Base-by-base conservation (phyloP, 2,888 invertebrate species). In the Deroplatys truncata region DNA sequence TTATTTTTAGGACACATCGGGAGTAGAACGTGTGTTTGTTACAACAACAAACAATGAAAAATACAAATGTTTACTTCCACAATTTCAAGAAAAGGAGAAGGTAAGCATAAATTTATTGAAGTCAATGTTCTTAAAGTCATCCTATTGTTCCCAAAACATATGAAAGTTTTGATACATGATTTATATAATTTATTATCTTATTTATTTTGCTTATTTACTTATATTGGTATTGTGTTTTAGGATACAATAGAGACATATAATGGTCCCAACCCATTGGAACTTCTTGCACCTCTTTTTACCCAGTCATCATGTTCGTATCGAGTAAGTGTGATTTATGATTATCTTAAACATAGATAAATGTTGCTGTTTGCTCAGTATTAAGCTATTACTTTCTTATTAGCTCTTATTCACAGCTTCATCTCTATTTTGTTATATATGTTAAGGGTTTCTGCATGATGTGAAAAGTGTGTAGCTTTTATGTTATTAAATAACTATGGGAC, bases 231-330 rank as follows among this genome's bases (percentile, higher is more conserved):
- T 20, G 16, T 88, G 91, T 91, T 92, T 28, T 93, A 94, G 91
- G 94, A 94, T 88, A 92, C 93, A 20, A 94, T 94, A n/a, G 95
- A 95, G 88, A 94, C 95, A 20, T 96, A 97, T 92, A 94, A 94
- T 88, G 98, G 97, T 2, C 96, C 96, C 86, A 96, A 96, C 91
- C 97, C 98, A 0, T 94, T 98, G 85, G 96, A 97, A 92, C 93
- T 98, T 28, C 93, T 99, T 86, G 94, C 96, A 90, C 96, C 97
- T 0, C 93, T 98, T 89, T 98, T 98, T 93, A 94, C 94, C 2
- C 96, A 97, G 92, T 96, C 96, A 91, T 95, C 96, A 87, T 99
- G 98, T 92, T 98, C 98, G 0, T 98, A 97, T 92, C 95, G 98
- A 91, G 94, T 94, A 93, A 91, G 91, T 91, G 49, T 89, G 20